Evolutionary conservation across 2,797 vertebrate species (phyloP).

Genomic region (Atherinosoma microstoma): DNA sequence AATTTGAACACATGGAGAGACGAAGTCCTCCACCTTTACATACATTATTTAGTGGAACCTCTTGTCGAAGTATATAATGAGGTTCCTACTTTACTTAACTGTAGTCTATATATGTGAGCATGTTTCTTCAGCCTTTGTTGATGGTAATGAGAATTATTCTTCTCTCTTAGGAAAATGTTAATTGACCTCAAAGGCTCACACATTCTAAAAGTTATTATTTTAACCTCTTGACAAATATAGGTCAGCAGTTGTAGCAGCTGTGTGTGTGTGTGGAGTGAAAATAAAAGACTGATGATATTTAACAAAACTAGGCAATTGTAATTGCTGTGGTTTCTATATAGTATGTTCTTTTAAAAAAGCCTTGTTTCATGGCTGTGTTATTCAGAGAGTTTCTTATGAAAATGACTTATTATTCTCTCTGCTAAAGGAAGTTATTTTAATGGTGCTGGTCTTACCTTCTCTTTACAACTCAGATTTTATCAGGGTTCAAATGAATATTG

Average conservation of each 20-base stretch:
- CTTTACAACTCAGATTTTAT: constrained; percentile 81
- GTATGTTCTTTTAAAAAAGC: constrained; percentile 32
- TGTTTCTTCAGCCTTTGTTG: constrained; percentile 58
- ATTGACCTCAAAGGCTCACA: constrained; percentile 75
- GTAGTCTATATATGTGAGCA: constrained; percentile 34
- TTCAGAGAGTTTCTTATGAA: constrained; percentile 61
- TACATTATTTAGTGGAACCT: constrained; percentile 16
- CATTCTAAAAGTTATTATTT: constrained; percentile 75
- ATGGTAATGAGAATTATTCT: constrained; percentile 73
- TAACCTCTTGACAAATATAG: constrained; percentile 68
- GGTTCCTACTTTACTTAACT: constrained; percentile 44
- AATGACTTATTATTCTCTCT: constrained; percentile 78
- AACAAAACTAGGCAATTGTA: constrained; percentile 47
- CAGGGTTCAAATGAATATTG: constrained; percentile 73
- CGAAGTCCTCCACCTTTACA: constrained; percentile 41
- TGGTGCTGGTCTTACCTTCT: constrained; percentile 79
- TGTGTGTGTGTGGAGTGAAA: constrained; percentile 25
- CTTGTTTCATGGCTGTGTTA: constrained; percentile 46
- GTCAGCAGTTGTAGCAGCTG: constrained; percentile 47
- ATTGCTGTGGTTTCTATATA: constrained; percentile 42
- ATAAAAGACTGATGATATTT: constrained; percentile 43
- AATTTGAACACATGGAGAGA: constrained; percentile 23
- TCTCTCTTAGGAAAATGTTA: constrained; percentile 70
- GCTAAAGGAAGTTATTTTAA: constrained; percentile 78
- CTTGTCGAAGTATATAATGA: constrained; percentile 52